Base-by-base conservation (phyloP, 2,888 invertebrate species). In the Clunio marinus region DNA sequence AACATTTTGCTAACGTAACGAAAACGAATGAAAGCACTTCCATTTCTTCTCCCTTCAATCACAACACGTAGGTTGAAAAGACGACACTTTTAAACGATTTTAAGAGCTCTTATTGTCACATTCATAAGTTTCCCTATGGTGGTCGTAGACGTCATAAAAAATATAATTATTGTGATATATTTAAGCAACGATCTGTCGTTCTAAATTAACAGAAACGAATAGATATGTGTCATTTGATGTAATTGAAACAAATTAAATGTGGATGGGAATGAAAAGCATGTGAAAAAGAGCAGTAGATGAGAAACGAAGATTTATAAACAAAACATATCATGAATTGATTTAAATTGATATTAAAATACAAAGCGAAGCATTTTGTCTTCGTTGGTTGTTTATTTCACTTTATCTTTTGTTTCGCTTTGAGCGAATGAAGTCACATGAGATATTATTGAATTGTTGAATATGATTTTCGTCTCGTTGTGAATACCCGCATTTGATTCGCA, bases 161-260 rank as follows among this genome's bases (percentile, higher is more conserved):
- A n/a, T n/a, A 10, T 63, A 63, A 63, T 63, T 63, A 63, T 46
- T 63, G 63, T 46, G 45, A 27, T 28, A 46, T 63, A 63, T 37
- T 20, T 24, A 63, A 27, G 46, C 63, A 46, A 63, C 63, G 41
- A 41, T 41, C 41, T 63, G 63, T 63, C 63, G 45, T 41, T 63
- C 27, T 63, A 63, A 63, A 63, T 63, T 46, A 63, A 63, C 25
- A 57, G 57, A 25, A 22, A 2, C 22, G 22, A 51, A 51, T 51
- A 22, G 17, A 22, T 24, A 2, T 51, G n/a, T 27, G 57, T 25
- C 27, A 27, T 57, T 57, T 57, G n/a, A 27, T 66, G 45, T 66
- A 66, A 66, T 66, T 66, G 66, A 66, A 55, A 66, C 55, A 66
- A 66, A 66, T 66, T 66, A 66, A 66, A 57, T 57, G 27, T 57